Base-by-base conservation (phyloP, 1,140 invertebrate genomes). In the Mercenaria mercenaria region DNA sequence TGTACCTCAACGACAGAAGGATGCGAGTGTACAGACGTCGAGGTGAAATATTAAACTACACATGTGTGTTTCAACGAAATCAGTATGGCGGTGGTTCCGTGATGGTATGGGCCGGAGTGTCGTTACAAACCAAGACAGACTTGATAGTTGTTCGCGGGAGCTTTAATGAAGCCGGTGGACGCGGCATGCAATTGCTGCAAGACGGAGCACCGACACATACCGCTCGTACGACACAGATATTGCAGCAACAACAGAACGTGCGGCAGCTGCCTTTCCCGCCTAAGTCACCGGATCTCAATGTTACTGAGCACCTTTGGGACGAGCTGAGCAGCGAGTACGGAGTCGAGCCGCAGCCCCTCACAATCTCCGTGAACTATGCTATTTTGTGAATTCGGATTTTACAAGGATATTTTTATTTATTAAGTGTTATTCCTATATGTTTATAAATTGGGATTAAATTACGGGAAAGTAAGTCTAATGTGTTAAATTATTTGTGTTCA, bases 361-460 rank as follows among this genome's bases (percentile, higher is more conserved):
- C 52, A 80, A 80, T 56, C 43, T 80, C 1, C 43, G 13, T 32
- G 77, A 80, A 80, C 43, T 80, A n/a, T n/a, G n/a, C n/a, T 76
- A 76, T 76, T 34, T 76, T 76, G 32, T 76, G 72, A 76, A 76
- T 76, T 76, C 26, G 37, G 72, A 76, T 76, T 76, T 76, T 34
- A 43, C 18, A 18, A 32, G 8, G 29, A 37, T 76, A 8, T 76
- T 37, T n/a, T n/a, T 69, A 15, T 69, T 13, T n/a, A n/a, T n/a
- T n/a, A n/a, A n/a, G n/a, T n/a, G n/a, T 56, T 56, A 32, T 13
- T 69, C 29, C 13, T 69, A 69, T 69, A 32, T 69, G 18, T 69
- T 18, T 69, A 23, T 69, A 32, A 11, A n/a, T n/a, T n/a, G n/a
- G n/a, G n/a, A n/a, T n/a, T n/a, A n/a, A n/a, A n/a, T n/a, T n/a